A percentile compares a stretch with the other conserved stretches of the same genome.
phyloP scores from a whole-genome alignment of 2,113 vertebrate species.

The Thryonomys swinderianus region DNA sequence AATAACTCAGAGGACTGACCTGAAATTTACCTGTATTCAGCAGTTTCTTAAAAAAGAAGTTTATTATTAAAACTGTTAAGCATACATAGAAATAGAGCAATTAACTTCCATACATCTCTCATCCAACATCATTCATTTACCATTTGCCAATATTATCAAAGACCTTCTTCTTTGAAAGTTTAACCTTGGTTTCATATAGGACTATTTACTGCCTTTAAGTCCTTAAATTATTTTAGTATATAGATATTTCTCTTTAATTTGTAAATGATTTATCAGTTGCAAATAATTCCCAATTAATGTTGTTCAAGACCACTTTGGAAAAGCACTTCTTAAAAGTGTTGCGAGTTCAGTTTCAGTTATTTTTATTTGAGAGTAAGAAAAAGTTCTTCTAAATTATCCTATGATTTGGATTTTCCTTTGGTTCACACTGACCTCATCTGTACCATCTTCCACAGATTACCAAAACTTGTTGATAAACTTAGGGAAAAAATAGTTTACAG shows the following conservation, averaged over 20 bases:
- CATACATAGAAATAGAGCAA: not conserved
- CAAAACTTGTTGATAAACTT: conserved; percentile 26
- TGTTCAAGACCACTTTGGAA: not conserved
- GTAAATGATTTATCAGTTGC: conserved; percentile 13
- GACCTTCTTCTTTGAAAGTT: conserved; percentile 42
- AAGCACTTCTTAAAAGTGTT: conserved; percentile 36
- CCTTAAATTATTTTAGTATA: conserved; percentile 62
- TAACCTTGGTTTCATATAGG: conserved; percentile 41
- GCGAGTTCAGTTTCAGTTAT: conserved; percentile 19
- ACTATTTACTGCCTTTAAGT: not conserved
- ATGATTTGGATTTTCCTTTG: conserved; percentile 52
- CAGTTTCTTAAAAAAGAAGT: conserved; percentile 41
- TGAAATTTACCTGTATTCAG: conserved; percentile 54
- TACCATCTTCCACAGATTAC: conserved; percentile 10
- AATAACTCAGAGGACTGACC: conserved; percentile 27
- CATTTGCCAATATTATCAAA: conserved; percentile 49
- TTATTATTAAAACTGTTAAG: conserved; percentile 52
- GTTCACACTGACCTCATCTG: conserved; percentile 31
- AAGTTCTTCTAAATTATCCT: conserved; percentile 43
- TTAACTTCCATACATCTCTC: not conserved
- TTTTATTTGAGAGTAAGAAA: conserved; percentile 43
- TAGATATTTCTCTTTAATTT: conserved; percentile 24
- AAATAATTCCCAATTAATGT: conserved; percentile 55
- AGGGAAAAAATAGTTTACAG: conserved; percentile 38
- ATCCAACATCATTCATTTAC: conserved; percentile 40